phyloP scores from a whole-genome alignment of 1,140 invertebrate genomes.

The Pseudomyrmex cubaensis region DNA sequence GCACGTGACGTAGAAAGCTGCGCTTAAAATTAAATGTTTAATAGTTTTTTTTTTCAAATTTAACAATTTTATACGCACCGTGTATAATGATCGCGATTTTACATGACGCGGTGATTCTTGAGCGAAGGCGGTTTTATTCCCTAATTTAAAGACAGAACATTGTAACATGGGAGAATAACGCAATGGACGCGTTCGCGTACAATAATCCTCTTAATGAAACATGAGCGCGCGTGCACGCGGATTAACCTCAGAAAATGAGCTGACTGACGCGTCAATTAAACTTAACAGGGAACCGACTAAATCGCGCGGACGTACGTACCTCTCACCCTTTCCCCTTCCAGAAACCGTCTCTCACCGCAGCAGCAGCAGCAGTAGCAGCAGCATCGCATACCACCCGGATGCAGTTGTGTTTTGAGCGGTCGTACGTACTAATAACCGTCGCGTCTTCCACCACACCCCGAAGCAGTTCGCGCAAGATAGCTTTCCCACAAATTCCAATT shows the following conservation, averaged over 20 bases:
- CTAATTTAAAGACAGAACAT: slow-evolving; percentile 10
- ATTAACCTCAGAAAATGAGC: slow-evolving; percentile 58
- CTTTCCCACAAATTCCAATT: slow-evolving; percentile 45
- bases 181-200: slow-evolving; percentile 11
- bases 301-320: slow-evolving; percentile 4
- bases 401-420: slow-evolving; percentile 21
- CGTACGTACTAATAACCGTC: slow-evolving; percentile 24
- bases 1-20: too few relatives aligned
- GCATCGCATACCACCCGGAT: slow-evolving; percentile 18
- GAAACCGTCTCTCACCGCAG: not conserved
- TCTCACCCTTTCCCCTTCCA: not conserved
- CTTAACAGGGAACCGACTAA: slow-evolving; percentile 48
- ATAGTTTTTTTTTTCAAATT: too few relatives aligned
- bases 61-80: too few relatives aligned
- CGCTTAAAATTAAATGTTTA: too few relatives aligned
- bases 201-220: slow-evolving; percentile 59
- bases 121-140: slow-evolving; percentile 1
- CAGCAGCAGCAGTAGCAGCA: not conserved
- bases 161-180: not conserved
- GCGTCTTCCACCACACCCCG: slow-evolving; percentile 7
- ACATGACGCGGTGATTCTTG: not conserved
- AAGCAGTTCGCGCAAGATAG: slow-evolving; percentile 14
- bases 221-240: slow-evolving; percentile 33
- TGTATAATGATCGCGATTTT: not conserved
- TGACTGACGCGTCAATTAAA: slow-evolving; percentile 58